phyloP scores from a whole-genome alignment of 1,140 invertebrate genomes.

The Magallana gigas region DNA sequence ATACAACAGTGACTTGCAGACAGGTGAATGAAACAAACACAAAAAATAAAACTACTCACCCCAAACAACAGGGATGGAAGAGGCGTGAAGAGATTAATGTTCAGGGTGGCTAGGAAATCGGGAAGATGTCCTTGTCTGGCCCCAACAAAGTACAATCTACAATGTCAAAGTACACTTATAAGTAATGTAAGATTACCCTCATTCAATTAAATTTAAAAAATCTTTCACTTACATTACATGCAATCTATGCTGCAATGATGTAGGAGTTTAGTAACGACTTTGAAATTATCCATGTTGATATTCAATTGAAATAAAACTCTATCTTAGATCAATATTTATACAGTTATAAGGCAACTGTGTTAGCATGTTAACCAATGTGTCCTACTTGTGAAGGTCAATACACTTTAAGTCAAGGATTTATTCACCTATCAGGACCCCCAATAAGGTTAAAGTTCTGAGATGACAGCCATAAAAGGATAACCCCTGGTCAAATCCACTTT shows the following conservation, averaged over 20 bases:
- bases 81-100: conserved; percentile 91
- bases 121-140: conserved; percentile 98
- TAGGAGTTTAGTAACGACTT: too few species aligned
- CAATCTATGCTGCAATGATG: too few species aligned
- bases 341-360: too few species aligned
- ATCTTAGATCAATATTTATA: too few species aligned
- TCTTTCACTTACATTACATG: too few species aligned
- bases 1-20: neutral
- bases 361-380: too few species aligned
- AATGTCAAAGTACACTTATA: neutral
- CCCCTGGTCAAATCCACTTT: neutral
- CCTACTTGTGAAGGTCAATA: neutral
- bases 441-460: neutral
- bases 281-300: too few species aligned
- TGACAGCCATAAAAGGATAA: neutral
- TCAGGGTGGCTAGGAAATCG: conserved; percentile 96
- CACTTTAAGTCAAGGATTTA: neutral
- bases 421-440: too few species aligned
- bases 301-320: too few species aligned
- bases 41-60: conserved; percentile 79
- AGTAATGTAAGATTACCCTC: neutral
- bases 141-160: conserved; percentile 84
- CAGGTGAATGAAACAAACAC: neutral
- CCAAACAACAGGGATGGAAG: conserved; percentile 95
- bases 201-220: too few species aligned